phyloP scores from a whole-genome alignment of 2,113 vertebrate genomes.

The Gymnorhina tibicen region DNA sequence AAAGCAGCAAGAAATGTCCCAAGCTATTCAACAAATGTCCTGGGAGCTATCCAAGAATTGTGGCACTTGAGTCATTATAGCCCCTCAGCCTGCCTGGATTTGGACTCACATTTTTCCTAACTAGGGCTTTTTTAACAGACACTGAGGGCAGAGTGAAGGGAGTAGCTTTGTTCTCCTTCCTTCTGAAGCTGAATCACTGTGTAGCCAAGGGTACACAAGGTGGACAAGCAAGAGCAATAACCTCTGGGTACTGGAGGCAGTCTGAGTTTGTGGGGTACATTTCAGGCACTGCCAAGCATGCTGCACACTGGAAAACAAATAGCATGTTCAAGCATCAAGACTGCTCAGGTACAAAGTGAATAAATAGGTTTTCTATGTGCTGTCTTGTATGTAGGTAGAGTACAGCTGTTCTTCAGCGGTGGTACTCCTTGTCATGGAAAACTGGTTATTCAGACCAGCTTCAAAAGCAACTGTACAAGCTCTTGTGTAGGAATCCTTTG shows the following conservation, averaged over 20 bases:
- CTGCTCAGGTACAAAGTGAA: background rate
- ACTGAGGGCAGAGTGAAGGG: background rate
- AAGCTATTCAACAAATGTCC: background rate
- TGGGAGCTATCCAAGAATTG: background rate
- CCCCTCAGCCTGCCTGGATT: background rate
- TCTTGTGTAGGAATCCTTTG: background rate
- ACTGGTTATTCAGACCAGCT: background rate
- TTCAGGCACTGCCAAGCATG: background rate
- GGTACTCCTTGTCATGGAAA: background rate
- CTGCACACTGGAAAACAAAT: background rate
- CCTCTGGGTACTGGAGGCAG: background rate
- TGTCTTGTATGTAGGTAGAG: background rate
- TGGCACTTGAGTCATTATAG: background rate
- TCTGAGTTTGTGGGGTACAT: background rate
- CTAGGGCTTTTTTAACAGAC: background rate
- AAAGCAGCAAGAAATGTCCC: background rate
- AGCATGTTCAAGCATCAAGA: background rate
- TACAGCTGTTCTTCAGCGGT: background rate
- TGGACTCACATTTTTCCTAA: background rate
- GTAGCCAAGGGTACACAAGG: background rate
- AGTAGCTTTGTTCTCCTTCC: background rate
- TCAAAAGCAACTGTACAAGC: background rate
- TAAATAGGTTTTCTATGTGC: background rate
- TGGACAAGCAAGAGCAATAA: background rate
- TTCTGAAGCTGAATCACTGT: background rate